These are phyloP conservation scores for Astropecten irregularis DNA, from an alignment of 53 echinoderm and acorn worm species.

Conservation along the genomic window DNA sequence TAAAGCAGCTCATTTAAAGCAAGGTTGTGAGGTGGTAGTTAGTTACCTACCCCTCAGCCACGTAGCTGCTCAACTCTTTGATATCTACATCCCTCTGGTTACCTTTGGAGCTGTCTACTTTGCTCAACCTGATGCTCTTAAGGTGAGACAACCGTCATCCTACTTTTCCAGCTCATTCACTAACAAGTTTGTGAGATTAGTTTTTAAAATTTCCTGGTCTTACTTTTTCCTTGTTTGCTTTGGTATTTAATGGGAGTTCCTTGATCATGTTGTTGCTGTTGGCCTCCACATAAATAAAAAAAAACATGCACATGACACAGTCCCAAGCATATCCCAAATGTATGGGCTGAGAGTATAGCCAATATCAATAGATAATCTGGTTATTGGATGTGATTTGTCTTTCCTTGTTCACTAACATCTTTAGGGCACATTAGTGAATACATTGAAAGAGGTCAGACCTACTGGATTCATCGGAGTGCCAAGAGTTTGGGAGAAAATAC, in stretches of 20 bases:
- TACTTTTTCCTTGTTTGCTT: too few species aligned
- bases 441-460: constrained; percentile 85
- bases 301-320: too few species aligned
- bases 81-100: constrained; percentile 83
- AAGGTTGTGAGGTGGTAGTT: constrained; percentile 58
- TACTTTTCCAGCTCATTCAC: neutral
- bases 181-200: neutral
- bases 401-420: too few species aligned
- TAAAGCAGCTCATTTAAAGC: constrained; percentile 57
- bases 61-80: constrained; percentile 94
- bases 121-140: constrained; percentile 97
- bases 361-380: too few species aligned
- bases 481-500: constrained; percentile 94
- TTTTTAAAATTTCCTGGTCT: too few species aligned
- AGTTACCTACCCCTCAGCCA: constrained; percentile 96
- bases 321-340: too few species aligned
- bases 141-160: constrained; percentile 64
- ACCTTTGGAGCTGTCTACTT: constrained; percentile 80
- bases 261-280: too few species aligned
- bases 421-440: constrained; percentile 92
- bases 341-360: too few species aligned
- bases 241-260: too few species aligned
- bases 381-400: too few species aligned
- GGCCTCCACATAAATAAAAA: too few species aligned
- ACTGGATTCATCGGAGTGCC: constrained; percentile 92